Percentiles rank a stretch among this genome's conserved stretches.
Evolutionary conservation across 2,797 vertebrate genomes (phyloP).

Genomic region (Xyrichtys novacula): DNA sequence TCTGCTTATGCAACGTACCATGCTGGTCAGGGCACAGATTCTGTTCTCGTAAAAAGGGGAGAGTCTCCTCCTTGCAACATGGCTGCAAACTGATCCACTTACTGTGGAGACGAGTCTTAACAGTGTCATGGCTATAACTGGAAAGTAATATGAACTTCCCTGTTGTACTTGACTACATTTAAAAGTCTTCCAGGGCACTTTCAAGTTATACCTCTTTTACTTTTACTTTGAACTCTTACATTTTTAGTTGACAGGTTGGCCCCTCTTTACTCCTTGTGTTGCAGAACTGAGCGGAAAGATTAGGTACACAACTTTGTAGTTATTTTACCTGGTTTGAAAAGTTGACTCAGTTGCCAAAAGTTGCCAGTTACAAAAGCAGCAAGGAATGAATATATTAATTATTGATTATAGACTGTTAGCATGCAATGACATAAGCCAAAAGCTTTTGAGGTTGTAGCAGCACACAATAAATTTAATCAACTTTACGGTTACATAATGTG

Average conservation of each 20-base stretch:
- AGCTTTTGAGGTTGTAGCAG: too few species aligned
- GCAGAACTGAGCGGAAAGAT: too few species aligned
- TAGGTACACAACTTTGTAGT: too few species aligned
- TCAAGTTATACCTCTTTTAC: background rate
- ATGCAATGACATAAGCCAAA: background rate
- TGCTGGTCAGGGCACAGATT: conserved; percentile 51
- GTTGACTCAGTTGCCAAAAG: too few species aligned
- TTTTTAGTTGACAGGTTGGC: too few species aligned
- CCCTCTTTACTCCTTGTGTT: too few species aligned
- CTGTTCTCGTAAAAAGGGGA: conserved; percentile 9
- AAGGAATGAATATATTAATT: background rate
- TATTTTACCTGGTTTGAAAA: too few species aligned
- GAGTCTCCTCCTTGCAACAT: conserved; percentile 15
- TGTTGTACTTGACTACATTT: background rate
- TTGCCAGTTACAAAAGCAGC: too few species aligned
- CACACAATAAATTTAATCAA: background rate
- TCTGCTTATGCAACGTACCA: conserved; percentile 58
- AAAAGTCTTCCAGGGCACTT: background rate
- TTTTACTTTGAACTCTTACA: too few species aligned
- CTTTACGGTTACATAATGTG: background rate
- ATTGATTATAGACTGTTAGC: conserved; percentile 1
- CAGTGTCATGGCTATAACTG: background rate
- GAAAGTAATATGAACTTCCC: background rate
- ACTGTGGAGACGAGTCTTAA: background rate
- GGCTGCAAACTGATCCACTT: background rate